These are phyloP conservation scores for Lissocephala sabroskyi DNA, from an alignment of 2,888 invertebrate species.

Conservation along the genomic window DNA sequence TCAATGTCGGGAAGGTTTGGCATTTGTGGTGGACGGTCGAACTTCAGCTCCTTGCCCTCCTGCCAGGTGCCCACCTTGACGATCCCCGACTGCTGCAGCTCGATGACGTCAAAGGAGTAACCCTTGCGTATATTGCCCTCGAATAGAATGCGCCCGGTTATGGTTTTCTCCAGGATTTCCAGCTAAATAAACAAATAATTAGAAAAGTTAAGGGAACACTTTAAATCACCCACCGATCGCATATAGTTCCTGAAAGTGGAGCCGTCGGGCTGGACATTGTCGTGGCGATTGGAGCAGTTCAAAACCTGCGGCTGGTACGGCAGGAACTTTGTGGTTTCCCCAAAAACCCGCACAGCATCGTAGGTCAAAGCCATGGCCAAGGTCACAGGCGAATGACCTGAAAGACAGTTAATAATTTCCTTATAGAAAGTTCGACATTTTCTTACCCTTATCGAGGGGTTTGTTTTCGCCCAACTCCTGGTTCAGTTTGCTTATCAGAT, in stretches of 20 bases:
- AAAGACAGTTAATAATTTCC: background rate
- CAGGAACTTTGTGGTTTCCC: constrained; percentile 81
- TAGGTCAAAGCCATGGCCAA: constrained; percentile 86
- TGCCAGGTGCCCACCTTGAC: constrained; percentile 82
- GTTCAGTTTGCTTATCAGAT: constrained; percentile 47
- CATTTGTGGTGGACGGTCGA: constrained; percentile 72
- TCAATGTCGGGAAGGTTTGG: constrained; percentile 72
- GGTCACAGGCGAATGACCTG: constrained; percentile 59
- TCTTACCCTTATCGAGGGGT: constrained; percentile 27
- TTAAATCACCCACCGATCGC: constrained; percentile 62
- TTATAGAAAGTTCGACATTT: background rate
- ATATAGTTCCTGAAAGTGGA: constrained; percentile 87
- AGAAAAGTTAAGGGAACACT: too few relatives aligned
- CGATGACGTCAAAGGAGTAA: constrained; percentile 79
- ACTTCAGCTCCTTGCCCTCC: constrained; percentile 76
- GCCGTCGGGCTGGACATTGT: constrained; percentile 83
- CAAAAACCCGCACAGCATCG: constrained; percentile 88
- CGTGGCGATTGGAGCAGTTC: constrained; percentile 75
- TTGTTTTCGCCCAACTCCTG: constrained; percentile 40
- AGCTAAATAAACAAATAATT: constrained; percentile 23
- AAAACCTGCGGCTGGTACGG: constrained; percentile 73
- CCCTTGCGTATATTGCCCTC: constrained; percentile 84
- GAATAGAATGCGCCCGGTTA: constrained; percentile 84
- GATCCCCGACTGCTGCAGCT: constrained; percentile 77
- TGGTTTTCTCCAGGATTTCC: constrained; percentile 72